These are phyloP conservation scores for Brachyalestes nurse DNA, from an alignment of 2,797 vertebrate genomes.

Conservation along the genomic window DNA sequence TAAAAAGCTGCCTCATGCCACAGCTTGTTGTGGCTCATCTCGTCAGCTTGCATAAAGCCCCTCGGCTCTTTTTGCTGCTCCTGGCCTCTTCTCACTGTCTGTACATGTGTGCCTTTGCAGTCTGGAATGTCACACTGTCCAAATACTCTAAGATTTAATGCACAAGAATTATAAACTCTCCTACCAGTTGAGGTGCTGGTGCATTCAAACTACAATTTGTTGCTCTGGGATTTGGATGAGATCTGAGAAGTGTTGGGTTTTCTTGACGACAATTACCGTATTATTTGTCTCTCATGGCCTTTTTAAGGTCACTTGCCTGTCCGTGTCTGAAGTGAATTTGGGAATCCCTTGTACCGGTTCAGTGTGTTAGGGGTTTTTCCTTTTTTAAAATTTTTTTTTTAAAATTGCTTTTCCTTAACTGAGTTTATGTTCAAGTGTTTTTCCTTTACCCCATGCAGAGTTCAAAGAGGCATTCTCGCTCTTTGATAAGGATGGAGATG, in stretches of 20 bases:
- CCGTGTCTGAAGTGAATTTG: neutral
- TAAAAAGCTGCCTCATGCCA: conserved; percentile 62
- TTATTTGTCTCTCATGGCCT: neutral
- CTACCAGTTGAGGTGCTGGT: neutral
- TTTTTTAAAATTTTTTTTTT: no score
- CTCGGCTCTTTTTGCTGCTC: conserved; percentile 37
- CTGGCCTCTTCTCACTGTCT: conserved; percentile 40
- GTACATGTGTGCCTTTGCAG: conserved; percentile 34
- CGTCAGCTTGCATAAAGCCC: conserved; percentile 55
- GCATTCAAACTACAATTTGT: neutral
- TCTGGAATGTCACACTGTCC: neutral
- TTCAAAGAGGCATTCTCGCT: conserved; percentile 99
- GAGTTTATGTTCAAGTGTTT: no score
- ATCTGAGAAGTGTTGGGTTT: neutral
- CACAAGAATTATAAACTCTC: conserved; percentile 17
- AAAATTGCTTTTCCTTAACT: no score
- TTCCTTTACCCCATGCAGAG: conserved; percentile 74
- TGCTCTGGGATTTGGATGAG: neutral
- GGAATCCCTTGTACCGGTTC: neutral
- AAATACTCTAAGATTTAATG: conserved; percentile 15
- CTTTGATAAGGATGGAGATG: conserved; percentile 99
- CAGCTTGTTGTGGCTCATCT: conserved; percentile 47
- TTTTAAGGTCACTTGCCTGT: conserved; percentile 27
- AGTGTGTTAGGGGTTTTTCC: no score
- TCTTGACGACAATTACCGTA: neutral